Evolutionary conservation across 2,888 invertebrate species (phyloP).

Genomic region (Hypselothyrea guttata): DNA sequence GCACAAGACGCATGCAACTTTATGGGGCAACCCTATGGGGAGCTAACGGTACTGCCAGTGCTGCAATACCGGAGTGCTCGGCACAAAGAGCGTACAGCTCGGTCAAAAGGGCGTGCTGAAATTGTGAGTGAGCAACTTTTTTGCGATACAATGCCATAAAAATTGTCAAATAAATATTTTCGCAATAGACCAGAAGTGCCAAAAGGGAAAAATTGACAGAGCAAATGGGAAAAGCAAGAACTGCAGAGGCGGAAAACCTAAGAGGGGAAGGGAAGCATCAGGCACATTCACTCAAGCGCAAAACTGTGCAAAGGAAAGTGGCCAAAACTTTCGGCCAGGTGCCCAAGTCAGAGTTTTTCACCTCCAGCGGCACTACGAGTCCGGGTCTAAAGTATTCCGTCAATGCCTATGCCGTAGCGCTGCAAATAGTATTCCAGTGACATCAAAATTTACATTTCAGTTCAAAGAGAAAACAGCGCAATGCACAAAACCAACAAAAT

Average conservation of each 20-base stretch:
- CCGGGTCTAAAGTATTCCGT: background rate
- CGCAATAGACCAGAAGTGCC: slow-evolving; percentile 37
- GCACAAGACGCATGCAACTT: slow-evolving; percentile 65
- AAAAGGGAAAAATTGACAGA: slow-evolving; percentile 1
- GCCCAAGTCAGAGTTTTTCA: slow-evolving; percentile 3
- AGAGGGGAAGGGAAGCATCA: background rate
- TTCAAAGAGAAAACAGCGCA: slow-evolving; percentile 32
- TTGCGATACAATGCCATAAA: slow-evolving; percentile 50
- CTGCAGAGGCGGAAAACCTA: background rate
- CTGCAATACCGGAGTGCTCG: background rate
- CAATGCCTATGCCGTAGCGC: slow-evolving; percentile 24
- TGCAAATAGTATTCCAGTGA: slow-evolving; percentile 43
- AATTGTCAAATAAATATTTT: slow-evolving; percentile 69
- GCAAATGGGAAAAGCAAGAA: background rate
- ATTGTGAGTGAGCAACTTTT: slow-evolving; percentile 27
- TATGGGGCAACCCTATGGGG: slow-evolving; percentile 9
- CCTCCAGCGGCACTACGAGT: background rate
- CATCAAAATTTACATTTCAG: slow-evolving; percentile 56
- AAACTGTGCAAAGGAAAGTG: slow-evolving; percentile 47
- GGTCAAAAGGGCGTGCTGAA: slow-evolving; percentile 29
- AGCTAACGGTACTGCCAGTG: no score
- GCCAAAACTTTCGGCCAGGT: slow-evolving; percentile 27
- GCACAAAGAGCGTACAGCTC: background rate
- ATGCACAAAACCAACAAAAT: slow-evolving; percentile 1
- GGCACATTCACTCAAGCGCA: slow-evolving; percentile 25